Percentiles rank a stretch among this genome's conserved stretches.
Conservation (phyloP, 2,797 vertebrate species). For the Danio aesculapii region DNA sequence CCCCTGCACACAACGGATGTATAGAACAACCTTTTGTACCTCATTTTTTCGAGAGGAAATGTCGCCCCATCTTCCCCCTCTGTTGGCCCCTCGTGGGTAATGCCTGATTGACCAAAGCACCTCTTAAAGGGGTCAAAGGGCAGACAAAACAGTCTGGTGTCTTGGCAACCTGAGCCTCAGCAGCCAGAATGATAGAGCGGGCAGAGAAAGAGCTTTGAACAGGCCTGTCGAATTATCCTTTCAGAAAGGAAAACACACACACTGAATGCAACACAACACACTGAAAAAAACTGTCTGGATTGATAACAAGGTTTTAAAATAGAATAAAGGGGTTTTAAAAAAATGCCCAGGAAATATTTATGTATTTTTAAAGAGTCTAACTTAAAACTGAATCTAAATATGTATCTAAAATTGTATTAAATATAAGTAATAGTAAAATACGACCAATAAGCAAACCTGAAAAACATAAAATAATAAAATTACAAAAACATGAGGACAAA, state of each 20-base stretch:
- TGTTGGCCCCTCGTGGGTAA: conserved; percentile 81
- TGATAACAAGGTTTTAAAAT: conserved; percentile 1
- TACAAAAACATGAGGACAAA: too few relatives aligned
- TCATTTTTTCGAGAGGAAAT: conserved; percentile 78
- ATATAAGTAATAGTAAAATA: too few relatives aligned
- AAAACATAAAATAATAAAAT: too few relatives aligned
- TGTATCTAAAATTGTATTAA: too few relatives aligned
- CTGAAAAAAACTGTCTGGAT: background rate
- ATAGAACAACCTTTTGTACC: conserved; percentile 77
- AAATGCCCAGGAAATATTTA: too few relatives aligned
- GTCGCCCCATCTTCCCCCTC: conserved; percentile 61
- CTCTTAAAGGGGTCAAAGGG: conserved; percentile 86
- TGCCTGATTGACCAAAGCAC: conserved; percentile 87
- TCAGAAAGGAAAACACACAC: conserved; percentile 6
- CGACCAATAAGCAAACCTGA: too few relatives aligned
- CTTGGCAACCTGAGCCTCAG: conserved; percentile 86
- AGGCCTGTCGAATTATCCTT: conserved; percentile 76
- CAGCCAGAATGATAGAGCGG: conserved; percentile 72
- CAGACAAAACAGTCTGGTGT: conserved; percentile 89
- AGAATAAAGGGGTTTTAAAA: background rate
- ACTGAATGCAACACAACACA: background rate
- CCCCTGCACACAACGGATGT: conserved; percentile 75
- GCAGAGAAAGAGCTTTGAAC: conserved; percentile 61
- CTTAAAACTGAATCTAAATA: too few relatives aligned
- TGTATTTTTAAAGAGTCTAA: too few relatives aligned